Percentiles rank a stretch among this genome's conserved stretches.
phyloP scores from a whole-genome alignment of 2,797 vertebrate species.

The Leptatherina wallacei region DNA sequence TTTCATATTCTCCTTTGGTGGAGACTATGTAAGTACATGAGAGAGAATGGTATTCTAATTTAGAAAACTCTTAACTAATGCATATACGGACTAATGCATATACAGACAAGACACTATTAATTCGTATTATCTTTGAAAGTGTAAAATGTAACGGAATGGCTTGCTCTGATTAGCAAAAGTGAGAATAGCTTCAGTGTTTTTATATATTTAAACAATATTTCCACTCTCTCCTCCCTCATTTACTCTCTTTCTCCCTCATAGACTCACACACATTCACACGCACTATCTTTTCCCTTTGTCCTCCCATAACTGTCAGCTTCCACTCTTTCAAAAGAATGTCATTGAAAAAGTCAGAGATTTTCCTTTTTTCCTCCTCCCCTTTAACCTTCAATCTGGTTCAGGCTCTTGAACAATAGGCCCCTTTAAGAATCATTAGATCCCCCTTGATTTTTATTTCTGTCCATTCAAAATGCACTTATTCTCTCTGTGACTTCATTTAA shows the following conservation, averaged over 20 bases:
- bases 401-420: slow-evolving; percentile 68
- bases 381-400: slow-evolving; percentile 76
- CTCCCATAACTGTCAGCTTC: slow-evolving; percentile 62
- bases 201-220: slow-evolving; percentile 75
- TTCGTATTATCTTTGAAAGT: slow-evolving; percentile 85
- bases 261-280: slow-evolving; percentile 15
- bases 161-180: slow-evolving; percentile 82
- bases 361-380: slow-evolving; percentile 29
- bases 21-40: slow-evolving; percentile 72
- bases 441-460: slow-evolving; percentile 63
- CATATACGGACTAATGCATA: slow-evolving; percentile 73
- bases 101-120: slow-evolving; percentile 82
- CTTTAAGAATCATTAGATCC: slow-evolving; percentile 74
- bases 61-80: slow-evolving; percentile 73
- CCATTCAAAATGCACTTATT: slow-evolving; percentile 55
- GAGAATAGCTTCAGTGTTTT: slow-evolving; percentile 76
- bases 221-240: slow-evolving; percentile 22
- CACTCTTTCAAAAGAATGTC: slow-evolving; percentile 66
- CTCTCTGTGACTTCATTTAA: slow-evolving; percentile 40
- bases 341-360: slow-evolving; percentile 69
- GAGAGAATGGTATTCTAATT: slow-evolving; percentile 76
- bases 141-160: slow-evolving; percentile 80
- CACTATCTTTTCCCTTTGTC: slow-evolving; percentile 67
- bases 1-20: slow-evolving; percentile 71
- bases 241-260: slow-evolving; percentile 3